These are phyloP conservation scores for Synaphobranchus kaupii DNA, from an alignment of 2,797 vertebrate genomes.

Conservation along the genomic window DNA sequence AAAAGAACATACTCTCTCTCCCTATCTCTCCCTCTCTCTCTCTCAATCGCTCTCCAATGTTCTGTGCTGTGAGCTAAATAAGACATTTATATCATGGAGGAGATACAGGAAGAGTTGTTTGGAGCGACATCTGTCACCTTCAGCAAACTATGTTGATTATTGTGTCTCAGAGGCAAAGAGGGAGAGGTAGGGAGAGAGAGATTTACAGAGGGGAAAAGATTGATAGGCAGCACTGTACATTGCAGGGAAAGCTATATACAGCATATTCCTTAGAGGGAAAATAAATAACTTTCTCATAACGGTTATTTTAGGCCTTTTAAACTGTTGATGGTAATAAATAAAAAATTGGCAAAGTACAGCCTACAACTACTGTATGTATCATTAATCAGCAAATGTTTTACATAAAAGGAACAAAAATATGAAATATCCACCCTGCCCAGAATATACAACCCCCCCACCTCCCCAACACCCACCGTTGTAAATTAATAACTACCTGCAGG, in stretches of 20 bases:
- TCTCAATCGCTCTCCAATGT: not conserved
- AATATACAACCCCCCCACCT: not conserved
- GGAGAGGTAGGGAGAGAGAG: not conserved
- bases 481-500: not conserved
- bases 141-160: not conserved
- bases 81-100: not conserved
- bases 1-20: slow-evolving; percentile 32
- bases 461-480: not conserved
- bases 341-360: not conserved
- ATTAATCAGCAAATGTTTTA: not conserved
- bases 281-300: slow-evolving; percentile 31
- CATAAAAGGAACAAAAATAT: not conserved
- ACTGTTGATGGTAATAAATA: slow-evolving; percentile 23
- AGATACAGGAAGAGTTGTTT: not conserved
- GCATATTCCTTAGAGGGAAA: slow-evolving; percentile 25
- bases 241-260: slow-evolving; percentile 20
- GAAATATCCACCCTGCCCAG: not conserved
- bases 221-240: slow-evolving; percentile 14
- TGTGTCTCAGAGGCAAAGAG: slow-evolving; percentile 6
- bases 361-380: not conserved
- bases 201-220: not conserved
- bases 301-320: slow-evolving; percentile 28
- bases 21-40: slow-evolving; percentile 1
- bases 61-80: not conserved
- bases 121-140: not conserved